Evolutionary conservation across 2,113 vertebrate species (phyloP), one percentile per base, ranked within the genome.

Genomic region (Crocuta crocuta): DNA sequence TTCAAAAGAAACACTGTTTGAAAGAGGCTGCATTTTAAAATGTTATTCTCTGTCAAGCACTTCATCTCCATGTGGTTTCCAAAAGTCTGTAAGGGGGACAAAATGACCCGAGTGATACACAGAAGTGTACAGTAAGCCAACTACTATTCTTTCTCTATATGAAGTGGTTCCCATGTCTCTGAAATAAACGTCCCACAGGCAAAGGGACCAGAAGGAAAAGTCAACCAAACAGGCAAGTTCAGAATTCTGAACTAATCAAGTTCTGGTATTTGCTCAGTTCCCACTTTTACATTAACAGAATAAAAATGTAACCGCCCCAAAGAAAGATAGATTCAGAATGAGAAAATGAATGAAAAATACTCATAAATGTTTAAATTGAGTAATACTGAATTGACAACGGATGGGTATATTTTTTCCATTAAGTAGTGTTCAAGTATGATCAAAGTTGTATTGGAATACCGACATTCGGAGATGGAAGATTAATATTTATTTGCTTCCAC

Each of bases 401-500:
- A 81, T n/a, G 66, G 55, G 13, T 87, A n/a, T 74, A 66, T 81
- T 81, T 97, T 94, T 96, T 39, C 13, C 45, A 76, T 2, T n/a
- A 93, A 81, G 61, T 50, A 95, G 74, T 55, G n/a, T 89, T 95
- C 78, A 97, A 96, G 86, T 68, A 92, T 63, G 81, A 53, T 90
- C 33, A 76, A 92, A 98, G 66, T n/a, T 80, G 95, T 97, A 66
- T 95, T 97, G 63, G 78, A 97, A 98, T 93, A 89, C 96, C 16
- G 88, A 97, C 95, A 45, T 97, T 97, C 92, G 86, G 83, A 82
- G 84, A 96, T 89, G 68, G 61, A 86, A 98, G 97, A 98, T 98
- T 98, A 98, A 98, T 98, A 98, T 98, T 98, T 99, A 98, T 98
- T 98, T 99, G 98, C 98, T 98, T 98, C 98, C 61, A 96, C 95